Conservation (phyloP, 2,113 vertebrate species). For the Varanus komodoensis region DNA sequence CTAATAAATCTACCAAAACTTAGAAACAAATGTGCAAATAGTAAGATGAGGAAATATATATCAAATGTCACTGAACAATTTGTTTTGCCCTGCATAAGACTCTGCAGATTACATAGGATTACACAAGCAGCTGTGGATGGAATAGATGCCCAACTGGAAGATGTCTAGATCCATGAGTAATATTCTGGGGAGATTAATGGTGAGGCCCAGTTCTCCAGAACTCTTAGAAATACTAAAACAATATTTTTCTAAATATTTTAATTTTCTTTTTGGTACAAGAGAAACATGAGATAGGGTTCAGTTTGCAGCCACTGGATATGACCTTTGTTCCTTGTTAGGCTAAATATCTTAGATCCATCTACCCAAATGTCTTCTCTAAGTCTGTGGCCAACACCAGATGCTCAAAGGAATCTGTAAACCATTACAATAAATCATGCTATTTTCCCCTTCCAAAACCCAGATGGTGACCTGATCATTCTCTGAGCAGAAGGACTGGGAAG, state of each 20-base stretch:
- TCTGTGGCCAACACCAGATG: neutral
- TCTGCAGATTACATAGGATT: neutral
- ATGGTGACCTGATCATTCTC: neutral
- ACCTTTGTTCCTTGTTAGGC: neutral
- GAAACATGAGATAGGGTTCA: neutral
- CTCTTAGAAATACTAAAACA: neutral
- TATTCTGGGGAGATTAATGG: neutral
- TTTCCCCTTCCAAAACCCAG: neutral
- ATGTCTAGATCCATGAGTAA: neutral
- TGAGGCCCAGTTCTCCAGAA: neutral
- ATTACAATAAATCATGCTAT: neutral
- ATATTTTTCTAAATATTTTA: too few relatives aligned
- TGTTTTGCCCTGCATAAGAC: neutral
- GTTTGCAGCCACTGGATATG: neutral
- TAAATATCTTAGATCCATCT: neutral
- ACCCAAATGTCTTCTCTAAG: neutral
- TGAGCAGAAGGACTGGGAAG: neutral
- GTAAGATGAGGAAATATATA: neutral
- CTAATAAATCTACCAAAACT: constrained; percentile 4
- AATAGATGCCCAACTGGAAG: neutral
- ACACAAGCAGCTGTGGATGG: neutral
- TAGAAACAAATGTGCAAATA: neutral
- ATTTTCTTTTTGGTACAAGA: neutral
- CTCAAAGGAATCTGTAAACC: neutral
- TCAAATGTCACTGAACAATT: neutral